A percentile compares a stretch with the other conserved stretches of the same genome.
phyloP scores from a whole-genome alignment of 2,888 invertebrate genomes.

The Drosophila conformis region DNA sequence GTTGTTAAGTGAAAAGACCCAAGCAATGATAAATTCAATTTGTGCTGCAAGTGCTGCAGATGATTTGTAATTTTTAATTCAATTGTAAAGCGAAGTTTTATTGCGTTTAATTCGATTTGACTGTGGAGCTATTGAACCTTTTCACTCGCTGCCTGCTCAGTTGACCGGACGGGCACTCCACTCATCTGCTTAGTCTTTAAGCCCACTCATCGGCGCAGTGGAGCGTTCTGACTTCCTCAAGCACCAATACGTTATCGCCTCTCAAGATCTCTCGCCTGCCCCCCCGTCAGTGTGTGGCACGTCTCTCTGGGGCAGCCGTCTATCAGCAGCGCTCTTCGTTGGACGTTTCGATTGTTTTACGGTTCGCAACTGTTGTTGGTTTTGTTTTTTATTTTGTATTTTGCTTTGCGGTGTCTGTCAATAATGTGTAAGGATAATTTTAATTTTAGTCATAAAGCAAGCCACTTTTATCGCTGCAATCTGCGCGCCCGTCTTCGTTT shows the following conservation, averaged over 20 bases:
- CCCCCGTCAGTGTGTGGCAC: conserved; percentile 6
- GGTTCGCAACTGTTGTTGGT: conserved; percentile 56
- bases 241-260: conserved; percentile 65
- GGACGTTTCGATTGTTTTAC: conserved; percentile 60
- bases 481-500: conserved; percentile 49
- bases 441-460: conserved; percentile 62
- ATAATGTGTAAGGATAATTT: conserved; percentile 72
- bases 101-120: conserved; percentile 5
- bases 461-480: conserved; percentile 59
- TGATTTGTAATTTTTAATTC: not conserved
- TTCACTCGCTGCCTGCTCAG: conserved; percentile 6
- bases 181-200: conserved; percentile 45
- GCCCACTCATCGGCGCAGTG: conserved; percentile 49
- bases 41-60: not conserved
- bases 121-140: conserved; percentile 29
- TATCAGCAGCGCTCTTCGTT: conserved; percentile 44
- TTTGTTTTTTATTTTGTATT: conserved; percentile 9
- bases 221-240: conserved; percentile 50
- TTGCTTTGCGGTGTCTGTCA: conserved; percentile 46
- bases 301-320: conserved; percentile 34
- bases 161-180: conserved; percentile 19
- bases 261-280: conserved; percentile 52
- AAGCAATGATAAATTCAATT: not conserved
- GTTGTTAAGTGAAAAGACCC: not conserved
- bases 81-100: not conserved